phyloP scores from a whole-genome alignment of 1,140 invertebrate genomes.

The Thaumetopoea pityocampa region DNA sequence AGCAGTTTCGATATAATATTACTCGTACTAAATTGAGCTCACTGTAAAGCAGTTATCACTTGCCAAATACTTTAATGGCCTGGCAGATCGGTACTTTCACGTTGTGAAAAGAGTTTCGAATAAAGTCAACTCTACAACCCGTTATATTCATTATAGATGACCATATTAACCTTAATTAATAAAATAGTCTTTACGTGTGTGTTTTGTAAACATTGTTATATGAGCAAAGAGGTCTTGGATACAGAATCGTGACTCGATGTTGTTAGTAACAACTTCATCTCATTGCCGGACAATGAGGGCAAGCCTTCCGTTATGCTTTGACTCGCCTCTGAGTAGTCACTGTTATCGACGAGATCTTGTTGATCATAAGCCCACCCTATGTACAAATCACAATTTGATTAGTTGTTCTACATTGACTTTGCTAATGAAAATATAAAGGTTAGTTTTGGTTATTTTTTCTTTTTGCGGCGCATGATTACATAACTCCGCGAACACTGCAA shows the following conservation, averaged over 20 bases:
- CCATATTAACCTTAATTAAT: no score
- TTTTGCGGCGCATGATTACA: no score
- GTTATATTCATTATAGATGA: no score
- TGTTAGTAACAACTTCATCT: constrained; percentile 51
- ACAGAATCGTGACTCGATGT: constrained; percentile 32
- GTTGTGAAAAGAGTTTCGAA: no score
- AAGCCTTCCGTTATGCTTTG: constrained; percentile 21
- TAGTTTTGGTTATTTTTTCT: background rate
- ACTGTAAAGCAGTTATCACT: no score
- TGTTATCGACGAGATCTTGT: constrained; percentile 21
- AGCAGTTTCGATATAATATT: no score
- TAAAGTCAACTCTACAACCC: no score
- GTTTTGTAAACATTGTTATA: constrained; percentile 34
- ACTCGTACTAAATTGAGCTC: no score
- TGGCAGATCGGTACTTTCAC: no score
- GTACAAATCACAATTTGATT: constrained; percentile 44
- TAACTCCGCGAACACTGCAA: no score
- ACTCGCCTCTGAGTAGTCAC: constrained; percentile 17
- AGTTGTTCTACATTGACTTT: constrained; percentile 33
- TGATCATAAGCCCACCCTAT: constrained; percentile 29
- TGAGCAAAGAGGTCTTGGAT: constrained; percentile 22
- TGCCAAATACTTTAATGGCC: no score
- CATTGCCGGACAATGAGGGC: constrained; percentile 39
- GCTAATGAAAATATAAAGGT: constrained; percentile 26
- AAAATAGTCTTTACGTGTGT: constrained; percentile 19